These are phyloP conservation scores for Caenorhabditis sinica DNA, from an alignment of 2,888 invertebrate species.

Conservation along the genomic window DNA sequence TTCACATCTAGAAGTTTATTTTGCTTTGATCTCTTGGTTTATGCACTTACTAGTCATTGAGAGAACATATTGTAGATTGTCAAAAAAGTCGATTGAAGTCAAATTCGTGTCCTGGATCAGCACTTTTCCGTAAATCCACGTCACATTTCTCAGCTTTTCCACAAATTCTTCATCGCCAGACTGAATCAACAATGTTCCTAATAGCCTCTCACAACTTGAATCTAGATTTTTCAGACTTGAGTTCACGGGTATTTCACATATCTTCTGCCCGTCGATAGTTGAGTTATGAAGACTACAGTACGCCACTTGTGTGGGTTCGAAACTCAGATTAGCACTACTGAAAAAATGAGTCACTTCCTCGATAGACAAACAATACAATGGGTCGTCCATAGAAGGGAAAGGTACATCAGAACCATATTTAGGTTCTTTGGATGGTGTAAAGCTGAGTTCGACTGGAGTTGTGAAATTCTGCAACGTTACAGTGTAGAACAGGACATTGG, in stretches of 20 bases:
- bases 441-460: background rate
- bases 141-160: background rate
- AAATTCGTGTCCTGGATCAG: background rate
- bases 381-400: no score
- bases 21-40: no score
- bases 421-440: no score
- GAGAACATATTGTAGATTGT: constrained; percentile 1
- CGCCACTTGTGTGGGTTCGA: no score
- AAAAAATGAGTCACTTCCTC: background rate
- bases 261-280: background rate
- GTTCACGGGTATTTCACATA: background rate
- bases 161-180: constrained; percentile 5
- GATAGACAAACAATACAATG: background rate
- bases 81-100: background rate
- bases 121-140: constrained; percentile 5
- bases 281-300: background rate
- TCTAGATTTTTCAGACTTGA: background rate
- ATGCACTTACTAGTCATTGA: no score
- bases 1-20: no score
- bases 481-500: background rate
- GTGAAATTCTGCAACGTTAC: background rate
- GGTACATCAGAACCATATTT: background rate
- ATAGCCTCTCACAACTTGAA: background rate
- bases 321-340: background rate
- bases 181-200: background rate